Percentiles rank a stretch among this genome's conserved stretches.
Evolutionary conservation across 1,140 invertebrate genomes (phyloP).

Genomic region (Zaprionus tsacasi): DNA sequence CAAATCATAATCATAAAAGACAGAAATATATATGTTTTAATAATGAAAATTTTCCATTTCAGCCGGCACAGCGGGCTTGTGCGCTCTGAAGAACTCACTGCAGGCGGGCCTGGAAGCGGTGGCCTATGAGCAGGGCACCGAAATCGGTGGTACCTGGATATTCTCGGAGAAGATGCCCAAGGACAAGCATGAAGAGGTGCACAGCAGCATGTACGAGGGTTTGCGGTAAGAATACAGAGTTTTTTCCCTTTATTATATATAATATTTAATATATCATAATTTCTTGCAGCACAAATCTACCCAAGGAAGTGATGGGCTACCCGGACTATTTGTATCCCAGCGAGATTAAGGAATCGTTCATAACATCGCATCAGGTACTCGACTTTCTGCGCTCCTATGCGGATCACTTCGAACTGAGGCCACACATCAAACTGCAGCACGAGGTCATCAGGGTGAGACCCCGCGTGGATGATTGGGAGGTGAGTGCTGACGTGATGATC

Average conservation of each 20-base stretch:
- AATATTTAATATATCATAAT: not conserved
- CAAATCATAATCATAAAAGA: not conserved
- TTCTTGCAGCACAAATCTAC: constrained; percentile 91
- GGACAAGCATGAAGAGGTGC: constrained; percentile 91
- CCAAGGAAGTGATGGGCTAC: constrained; percentile 96
- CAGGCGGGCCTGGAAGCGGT: constrained; percentile 87
- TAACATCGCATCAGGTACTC: constrained; percentile 91
- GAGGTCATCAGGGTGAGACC: constrained; percentile 82
- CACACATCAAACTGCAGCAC: constrained; percentile 79
- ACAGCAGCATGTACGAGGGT: constrained; percentile 93
- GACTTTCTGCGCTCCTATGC: constrained; percentile 93
- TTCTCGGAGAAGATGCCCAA: constrained; percentile 90
- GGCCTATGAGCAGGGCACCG: constrained; percentile 89
- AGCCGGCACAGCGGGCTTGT: constrained; percentile 91
- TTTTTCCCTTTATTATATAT: not conserved
- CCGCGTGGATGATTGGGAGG: constrained; percentile 76
- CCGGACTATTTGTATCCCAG: constrained; percentile 91
- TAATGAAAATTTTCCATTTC: not conserved
- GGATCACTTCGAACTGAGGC: constrained; percentile 85
- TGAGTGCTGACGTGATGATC: constrained; percentile 58
- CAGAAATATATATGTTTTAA: not conserved
- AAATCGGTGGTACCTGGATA: constrained; percentile 94
- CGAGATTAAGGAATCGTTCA: constrained; percentile 89
- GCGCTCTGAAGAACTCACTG: constrained; percentile 87
- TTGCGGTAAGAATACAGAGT: constrained; percentile 64